Evolutionary conservation across 2,113 vertebrate species (phyloP).

Genomic region (Chascanopsetta lugubris): DNA sequence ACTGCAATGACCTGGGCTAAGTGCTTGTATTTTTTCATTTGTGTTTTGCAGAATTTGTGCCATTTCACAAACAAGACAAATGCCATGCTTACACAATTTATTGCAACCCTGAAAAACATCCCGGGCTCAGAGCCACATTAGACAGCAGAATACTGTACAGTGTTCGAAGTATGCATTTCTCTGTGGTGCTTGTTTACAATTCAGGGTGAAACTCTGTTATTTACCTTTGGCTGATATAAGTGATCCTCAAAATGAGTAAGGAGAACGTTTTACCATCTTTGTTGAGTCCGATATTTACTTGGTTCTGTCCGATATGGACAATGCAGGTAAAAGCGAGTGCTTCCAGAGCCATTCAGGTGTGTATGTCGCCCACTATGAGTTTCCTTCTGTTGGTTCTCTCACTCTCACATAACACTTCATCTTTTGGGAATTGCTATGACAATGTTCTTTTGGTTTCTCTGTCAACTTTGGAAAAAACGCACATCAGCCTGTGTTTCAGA

Average conservation of each 20-base stretch:
- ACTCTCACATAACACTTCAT: too few relatives aligned
- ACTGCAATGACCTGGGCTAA: constrained; percentile 43
- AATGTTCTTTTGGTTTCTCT: too few relatives aligned
- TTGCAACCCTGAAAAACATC: constrained; percentile 22
- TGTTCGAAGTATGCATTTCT: too few relatives aligned
- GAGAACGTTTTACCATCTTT: background rate
- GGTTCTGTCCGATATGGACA: too few relatives aligned
- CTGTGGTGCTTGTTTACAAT: too few relatives aligned
- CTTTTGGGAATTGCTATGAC: too few relatives aligned
- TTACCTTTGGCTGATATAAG: background rate
- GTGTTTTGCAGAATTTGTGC: constrained; percentile 45
- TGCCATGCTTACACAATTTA: constrained; percentile 14
- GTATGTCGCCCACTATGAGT: too few relatives aligned
- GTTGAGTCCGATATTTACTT: constrained; percentile 5
- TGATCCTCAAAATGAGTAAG: background rate
- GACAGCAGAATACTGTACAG: background rate
- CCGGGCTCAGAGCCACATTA: background rate
- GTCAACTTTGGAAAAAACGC: too few relatives aligned
- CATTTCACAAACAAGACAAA: constrained; percentile 56
- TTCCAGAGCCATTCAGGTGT: too few relatives aligned
- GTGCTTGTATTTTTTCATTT: constrained; percentile 57
- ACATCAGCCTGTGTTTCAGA: too few relatives aligned
- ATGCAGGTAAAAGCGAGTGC: too few relatives aligned
- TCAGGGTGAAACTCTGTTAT: background rate
- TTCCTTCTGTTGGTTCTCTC: too few relatives aligned